Conservation (phyloP, 2,888 invertebrate species). For the Stictocephala bisonia region DNA sequence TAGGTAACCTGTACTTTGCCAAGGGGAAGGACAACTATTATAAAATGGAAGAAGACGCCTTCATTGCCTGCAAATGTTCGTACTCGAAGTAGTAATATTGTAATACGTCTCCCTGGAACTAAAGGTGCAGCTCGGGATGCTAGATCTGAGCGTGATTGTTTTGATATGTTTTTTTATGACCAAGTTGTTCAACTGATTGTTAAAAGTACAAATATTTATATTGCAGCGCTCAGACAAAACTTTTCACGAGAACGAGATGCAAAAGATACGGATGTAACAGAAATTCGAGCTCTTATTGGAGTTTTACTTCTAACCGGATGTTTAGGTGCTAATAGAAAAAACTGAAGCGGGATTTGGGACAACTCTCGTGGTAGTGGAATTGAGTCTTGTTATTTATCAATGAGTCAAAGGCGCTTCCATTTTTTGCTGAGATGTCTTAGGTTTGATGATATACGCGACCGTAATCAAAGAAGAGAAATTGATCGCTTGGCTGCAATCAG, state of each 20-base stretch:
- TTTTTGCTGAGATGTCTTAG: constrained; percentile 49
- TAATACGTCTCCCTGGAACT: constrained; percentile 18
- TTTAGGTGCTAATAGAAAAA: constrained; percentile 23
- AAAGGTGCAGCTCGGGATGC: constrained; percentile 15
- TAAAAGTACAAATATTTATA: constrained; percentile 31
- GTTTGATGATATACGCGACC: constrained; percentile 35
- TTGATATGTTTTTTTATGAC: constrained; percentile 35
- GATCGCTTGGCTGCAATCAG: constrained; percentile 24
- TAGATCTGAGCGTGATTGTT: constrained; percentile 23
- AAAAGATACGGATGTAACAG: constrained; percentile 17
- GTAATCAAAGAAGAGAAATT: constrained; percentile 17
- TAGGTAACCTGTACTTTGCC: constrained; percentile 21
- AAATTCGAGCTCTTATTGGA: constrained; percentile 37
- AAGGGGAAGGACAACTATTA: constrained; percentile 13
- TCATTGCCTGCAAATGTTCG: constrained; percentile 4
- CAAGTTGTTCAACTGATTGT: constrained; percentile 8
- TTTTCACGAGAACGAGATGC: constrained; percentile 35
- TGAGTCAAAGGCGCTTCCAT: constrained; percentile 49
- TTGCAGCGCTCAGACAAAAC: constrained; percentile 25
- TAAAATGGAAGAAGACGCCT: no score
- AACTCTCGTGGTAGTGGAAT: constrained; percentile 25
- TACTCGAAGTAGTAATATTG: constrained; percentile 29
- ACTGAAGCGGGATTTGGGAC: constrained; percentile 1
- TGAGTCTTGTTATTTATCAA: constrained; percentile 41
- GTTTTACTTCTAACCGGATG: constrained; percentile 7